Evolutionary conservation across 2,113 vertebrate species (phyloP), one percentile per base, ranked within the genome.

Genomic region (Otis tarda): DNA sequence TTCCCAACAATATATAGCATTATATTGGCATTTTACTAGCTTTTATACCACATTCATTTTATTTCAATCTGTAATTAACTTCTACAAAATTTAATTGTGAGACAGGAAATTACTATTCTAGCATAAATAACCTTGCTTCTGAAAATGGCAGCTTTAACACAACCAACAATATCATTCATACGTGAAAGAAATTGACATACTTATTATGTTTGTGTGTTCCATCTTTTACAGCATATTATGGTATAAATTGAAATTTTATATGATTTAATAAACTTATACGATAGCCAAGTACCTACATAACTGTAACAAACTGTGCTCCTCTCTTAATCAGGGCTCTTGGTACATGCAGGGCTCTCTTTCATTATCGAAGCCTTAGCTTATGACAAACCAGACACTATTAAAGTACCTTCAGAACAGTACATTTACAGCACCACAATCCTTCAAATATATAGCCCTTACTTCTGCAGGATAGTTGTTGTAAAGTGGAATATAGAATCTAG

Each of bases 201-300:
- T 98, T 98, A 97, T 92, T 97, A 97, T 88, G 94, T 98, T 95
- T 98, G 95, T 94, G 89, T 70, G 94, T 91, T 97, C 85, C 93
- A 97, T 98, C 95, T 97, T 98, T 98, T 96, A 97, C 88, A 96
- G 94, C 97, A 92, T 96, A 97, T 97, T 97, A 96, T 79, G 71
- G 95, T 94, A 93, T 97, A 98, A 98, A 98, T 96, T 98, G 97
- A 98, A 98, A 98, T 97, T 98, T 97, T 97, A 97, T 96, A 97
- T 96, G 95, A 98, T 98, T 98, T 98, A 98, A 98, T 98, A 98
- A 98, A 97, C 95, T 97, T 98, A 97, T 94, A 98, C 97, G 97
- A 98, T 96, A 97, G 93, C 95, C 96, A 97, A 98, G 87, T 93
- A 98, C 95, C 94, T 95, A 79, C 89, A 96, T 96, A 97, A 97